These are phyloP conservation scores for Drosophila nigritarsus DNA, from an alignment of 2,888 invertebrate genomes.

Conservation along the genomic window DNA sequence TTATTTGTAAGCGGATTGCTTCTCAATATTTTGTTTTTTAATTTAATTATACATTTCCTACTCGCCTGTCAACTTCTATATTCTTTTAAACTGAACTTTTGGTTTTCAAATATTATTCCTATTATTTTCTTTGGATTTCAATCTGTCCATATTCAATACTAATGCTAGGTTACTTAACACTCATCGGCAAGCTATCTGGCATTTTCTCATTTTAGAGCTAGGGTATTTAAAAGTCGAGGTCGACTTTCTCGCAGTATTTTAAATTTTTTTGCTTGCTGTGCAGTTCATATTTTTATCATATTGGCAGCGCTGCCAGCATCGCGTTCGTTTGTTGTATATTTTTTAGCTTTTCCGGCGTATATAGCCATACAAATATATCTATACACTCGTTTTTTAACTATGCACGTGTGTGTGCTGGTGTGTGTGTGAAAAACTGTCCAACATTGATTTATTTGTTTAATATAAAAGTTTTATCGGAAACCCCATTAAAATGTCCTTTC, in stretches of 20 bases:
- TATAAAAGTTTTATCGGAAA: conserved; percentile 83
- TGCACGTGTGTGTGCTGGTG: conserved; percentile 42
- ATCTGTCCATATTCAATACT: not conserved
- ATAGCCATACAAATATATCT: conserved; percentile 73
- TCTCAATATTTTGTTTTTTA: not conserved
- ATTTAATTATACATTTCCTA: not conserved
- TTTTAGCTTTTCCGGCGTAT: conserved; percentile 77
- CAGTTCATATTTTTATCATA: conserved; percentile 81
- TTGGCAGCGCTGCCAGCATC: conserved; percentile 71
- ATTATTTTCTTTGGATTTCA: not conserved
- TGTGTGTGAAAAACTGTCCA: conserved; percentile 75
- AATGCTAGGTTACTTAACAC: not conserved
- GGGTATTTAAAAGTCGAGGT: conserved; percentile 27
- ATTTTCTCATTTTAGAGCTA: not conserved
- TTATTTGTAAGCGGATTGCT: not conserved
- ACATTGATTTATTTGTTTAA: conserved; percentile 83
- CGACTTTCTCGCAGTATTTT: not conserved
- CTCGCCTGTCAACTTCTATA: not conserved
- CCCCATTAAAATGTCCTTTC: conserved; percentile 82
- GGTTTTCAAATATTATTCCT: not conserved
- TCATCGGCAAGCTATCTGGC: not conserved
- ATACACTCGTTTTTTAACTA: conserved; percentile 72
- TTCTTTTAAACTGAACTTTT: not conserved
- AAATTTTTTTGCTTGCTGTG: conserved; percentile 57
- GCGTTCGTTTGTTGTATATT: conserved; percentile 64